Base-by-base conservation (phyloP, 2,113 vertebrate species). In the Candoia aspera region DNA sequence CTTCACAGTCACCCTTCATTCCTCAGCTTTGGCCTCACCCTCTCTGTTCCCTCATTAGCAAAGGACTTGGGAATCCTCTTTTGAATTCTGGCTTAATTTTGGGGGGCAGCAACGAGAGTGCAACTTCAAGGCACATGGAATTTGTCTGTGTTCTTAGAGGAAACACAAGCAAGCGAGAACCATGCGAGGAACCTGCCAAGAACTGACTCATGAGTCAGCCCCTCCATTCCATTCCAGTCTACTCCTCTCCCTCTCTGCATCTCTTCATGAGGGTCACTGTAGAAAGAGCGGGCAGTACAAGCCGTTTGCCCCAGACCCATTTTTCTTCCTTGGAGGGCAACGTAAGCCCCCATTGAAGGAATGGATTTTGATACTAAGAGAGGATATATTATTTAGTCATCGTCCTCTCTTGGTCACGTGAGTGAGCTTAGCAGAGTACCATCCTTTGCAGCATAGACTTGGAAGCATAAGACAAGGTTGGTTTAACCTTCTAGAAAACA, bases 71-170 rank as follows among this genome's bases (percentile, higher is more conserved):
- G 89, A 84, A 87, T 88, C 86, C 90, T 17, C 46, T 33, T 57
- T 83, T 90, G 57, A 89, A 92, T 88, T 42, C 8, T 6, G 60
- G 23, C 23, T 37, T 37, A 26, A 79, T 62, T 60, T 79, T 60
- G 19, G 15, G 60, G 23, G 1, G 60, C 60, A 17, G 33, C 64
- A 68, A 29, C 29, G 13, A 62, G 11, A 6, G 37, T 9, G 1
- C 42, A 49, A 42, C 29, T 90, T 83, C 2, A 17, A 37, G 37
- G 64, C 85, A 53, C 86, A 83, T 55, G 29, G 85, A 84, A 90
- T 90, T 87, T 62, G 58, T 91, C 92, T 64, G 19, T 26, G 86
- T 93, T 84, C 23, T 90, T 88, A 55, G 46, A 88, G 90, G 26
- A 21, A 85, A 58, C 88, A 91, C 90, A 91, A 62, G 62, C 68